These are phyloP conservation scores for Rhinolophus ferrumequinum DNA, from an alignment of 2,113 vertebrate species.

Conservation along the genomic window DNA sequence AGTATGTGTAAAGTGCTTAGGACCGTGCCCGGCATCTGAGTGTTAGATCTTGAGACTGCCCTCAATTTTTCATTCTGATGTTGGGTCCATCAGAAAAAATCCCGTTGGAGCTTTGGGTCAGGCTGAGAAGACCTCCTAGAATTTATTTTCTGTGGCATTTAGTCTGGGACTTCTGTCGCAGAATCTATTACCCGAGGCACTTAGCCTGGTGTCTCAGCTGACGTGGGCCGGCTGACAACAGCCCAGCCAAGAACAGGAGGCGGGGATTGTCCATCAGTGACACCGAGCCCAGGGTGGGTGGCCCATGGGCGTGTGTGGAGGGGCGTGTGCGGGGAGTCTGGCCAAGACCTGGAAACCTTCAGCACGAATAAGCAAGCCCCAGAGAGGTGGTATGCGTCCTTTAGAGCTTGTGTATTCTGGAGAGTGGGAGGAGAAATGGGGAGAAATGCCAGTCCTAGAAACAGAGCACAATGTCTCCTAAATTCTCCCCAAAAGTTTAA, in stretches of 20 bases:
- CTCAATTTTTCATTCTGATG: neutral
- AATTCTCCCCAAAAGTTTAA: neutral
- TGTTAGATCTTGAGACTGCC: neutral
- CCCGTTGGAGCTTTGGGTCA: neutral
- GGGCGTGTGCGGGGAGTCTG: neutral
- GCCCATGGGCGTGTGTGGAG: rapidly evolving
- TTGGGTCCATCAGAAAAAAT: neutral
- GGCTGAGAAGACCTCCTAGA: neutral
- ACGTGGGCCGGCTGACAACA: neutral
- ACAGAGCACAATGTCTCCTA: neutral
- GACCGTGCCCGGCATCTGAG: neutral
- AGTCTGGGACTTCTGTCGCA: neutral
- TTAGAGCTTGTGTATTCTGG: rapidly evolving
- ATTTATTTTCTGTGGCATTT: neutral
- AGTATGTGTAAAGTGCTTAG: neutral
- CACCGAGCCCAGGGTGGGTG: neutral
- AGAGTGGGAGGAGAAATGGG: neutral
- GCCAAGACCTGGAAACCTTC: too few relatives aligned
- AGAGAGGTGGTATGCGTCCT: rapidly evolving
- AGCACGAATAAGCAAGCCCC: neutral
- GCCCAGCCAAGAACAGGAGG: neutral
- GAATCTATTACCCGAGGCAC: neutral
- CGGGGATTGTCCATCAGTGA: neutral
- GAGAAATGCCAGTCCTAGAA: neutral
- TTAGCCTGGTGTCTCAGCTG: neutral